These are phyloP conservation scores for Notarius quadriscutis DNA, from an alignment of 2,113 vertebrate genomes.

Conservation along the genomic window DNA sequence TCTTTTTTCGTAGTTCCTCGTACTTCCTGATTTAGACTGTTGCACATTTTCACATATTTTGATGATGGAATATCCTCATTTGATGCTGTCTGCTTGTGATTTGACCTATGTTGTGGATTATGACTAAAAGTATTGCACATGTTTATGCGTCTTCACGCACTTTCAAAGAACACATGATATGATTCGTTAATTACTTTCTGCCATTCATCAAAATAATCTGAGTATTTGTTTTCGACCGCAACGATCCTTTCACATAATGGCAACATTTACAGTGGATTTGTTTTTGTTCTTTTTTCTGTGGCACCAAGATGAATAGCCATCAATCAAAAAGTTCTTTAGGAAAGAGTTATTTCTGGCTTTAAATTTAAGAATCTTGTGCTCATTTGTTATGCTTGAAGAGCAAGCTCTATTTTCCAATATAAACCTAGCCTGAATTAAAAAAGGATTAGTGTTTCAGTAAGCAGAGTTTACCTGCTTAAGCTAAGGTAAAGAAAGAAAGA, in stretches of 20 bases:
- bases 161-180: background rate
- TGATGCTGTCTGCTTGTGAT: background rate
- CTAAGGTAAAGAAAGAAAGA: background rate
- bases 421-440: background rate
- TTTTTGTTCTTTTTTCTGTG: background rate
- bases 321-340: background rate
- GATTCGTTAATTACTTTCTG: background rate
- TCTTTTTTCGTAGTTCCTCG: background rate
- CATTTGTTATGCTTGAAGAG: background rate
- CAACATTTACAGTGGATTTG: background rate
- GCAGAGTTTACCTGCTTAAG: background rate
- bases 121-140: background rate
- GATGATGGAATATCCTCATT: background rate
- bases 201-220: background rate
- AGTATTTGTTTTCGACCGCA: background rate
- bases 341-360: background rate
- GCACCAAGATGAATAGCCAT: background rate
- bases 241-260: background rate
- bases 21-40: background rate
- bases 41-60: background rate
- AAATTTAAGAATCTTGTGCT: background rate
- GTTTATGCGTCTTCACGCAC: background rate
- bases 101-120: background rate
- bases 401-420: background rate
- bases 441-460: conserved; percentile 17